Evolutionary conservation across 2,888 invertebrate species (phyloP).

Genomic region (Xanthorhoe designata): DNA sequence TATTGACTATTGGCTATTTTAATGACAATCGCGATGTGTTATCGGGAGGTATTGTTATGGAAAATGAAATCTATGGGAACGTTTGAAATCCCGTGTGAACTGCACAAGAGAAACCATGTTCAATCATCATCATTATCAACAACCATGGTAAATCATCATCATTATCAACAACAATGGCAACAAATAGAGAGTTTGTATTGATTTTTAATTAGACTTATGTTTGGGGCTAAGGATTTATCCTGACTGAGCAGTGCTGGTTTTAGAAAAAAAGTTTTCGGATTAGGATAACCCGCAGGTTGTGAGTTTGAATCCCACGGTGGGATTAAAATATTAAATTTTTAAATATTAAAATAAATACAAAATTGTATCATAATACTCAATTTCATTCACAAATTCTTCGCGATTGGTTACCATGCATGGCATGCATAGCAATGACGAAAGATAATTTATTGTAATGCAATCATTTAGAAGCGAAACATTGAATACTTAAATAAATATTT

Average conservation of each 20-base stretch:
- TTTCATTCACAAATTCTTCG: not conserved
- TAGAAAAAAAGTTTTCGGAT: no score
- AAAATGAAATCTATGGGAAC: conserved; percentile 15
- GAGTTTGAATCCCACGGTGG: no score
- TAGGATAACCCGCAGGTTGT: no score
- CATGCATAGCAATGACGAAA: conserved; percentile 15
- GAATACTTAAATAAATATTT: conserved; percentile 16
- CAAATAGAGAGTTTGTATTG: no score
- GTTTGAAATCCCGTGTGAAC: not conserved
- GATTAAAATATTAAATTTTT: no score
- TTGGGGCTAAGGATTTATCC: no score
- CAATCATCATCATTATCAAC: not conserved
- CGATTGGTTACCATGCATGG: conserved; percentile 7
- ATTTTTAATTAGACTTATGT: no score
- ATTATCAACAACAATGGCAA: not conserved
- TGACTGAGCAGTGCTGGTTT: no score
- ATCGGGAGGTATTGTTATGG: conserved; percentile 12
- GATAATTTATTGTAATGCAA: conserved; percentile 20
- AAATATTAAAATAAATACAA: no score
- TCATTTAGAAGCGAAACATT: conserved; percentile 17
- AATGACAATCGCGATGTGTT: conserved; percentile 21
- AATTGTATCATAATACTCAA: not conserved
- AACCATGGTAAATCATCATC: not conserved
- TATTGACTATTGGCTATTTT: conserved; percentile 10
- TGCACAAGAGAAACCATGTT: not conserved